Conservation (phyloP, 1,140 invertebrate species). For the Rhysida immarginata region DNA sequence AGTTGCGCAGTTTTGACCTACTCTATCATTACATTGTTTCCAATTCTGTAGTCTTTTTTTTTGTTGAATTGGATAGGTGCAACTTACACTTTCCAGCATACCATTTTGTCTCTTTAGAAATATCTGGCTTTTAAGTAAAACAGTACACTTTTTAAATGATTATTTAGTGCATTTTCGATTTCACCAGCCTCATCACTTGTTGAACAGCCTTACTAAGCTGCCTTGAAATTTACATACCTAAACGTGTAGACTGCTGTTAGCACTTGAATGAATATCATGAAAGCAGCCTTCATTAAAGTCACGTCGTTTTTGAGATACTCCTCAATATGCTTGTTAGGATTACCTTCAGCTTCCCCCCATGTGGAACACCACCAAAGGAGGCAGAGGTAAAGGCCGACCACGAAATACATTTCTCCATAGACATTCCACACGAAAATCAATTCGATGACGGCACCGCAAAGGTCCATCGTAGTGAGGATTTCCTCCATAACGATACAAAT, state of each 20-base stretch:
- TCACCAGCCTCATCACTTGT: no score
- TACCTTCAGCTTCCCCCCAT: slow-evolving; percentile 63
- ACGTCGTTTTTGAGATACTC: slow-evolving; percentile 49
- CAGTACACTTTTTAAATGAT: no score
- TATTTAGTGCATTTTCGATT: no score
- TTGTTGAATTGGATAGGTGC: no score
- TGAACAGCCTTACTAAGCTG: no score
- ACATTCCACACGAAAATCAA: slow-evolving; percentile 64
- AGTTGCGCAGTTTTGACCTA: no score
- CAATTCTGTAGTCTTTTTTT: no score
- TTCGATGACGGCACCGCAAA: slow-evolving; percentile 66
- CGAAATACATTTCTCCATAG: slow-evolving; percentile 60
- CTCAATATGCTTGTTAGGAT: slow-evolving; percentile 64
- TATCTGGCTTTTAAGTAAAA: no score
- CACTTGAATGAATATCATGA: slow-evolving; percentile 53
- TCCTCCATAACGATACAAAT: slow-evolving; percentile 30
- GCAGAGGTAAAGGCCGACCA: slow-evolving; percentile 52
- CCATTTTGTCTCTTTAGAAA: no score
- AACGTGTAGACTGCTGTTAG: slow-evolving; percentile 55
- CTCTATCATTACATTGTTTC: no score
- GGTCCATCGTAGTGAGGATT: slow-evolving; percentile 56
- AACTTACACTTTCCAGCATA: no score
- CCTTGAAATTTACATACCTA: slow-evolving; percentile 23
- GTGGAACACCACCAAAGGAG: slow-evolving; percentile 62
- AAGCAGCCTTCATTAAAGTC: slow-evolving; percentile 38